Conservation (phyloP, 2,113 vertebrate species). For the Tichodroma muraria region DNA sequence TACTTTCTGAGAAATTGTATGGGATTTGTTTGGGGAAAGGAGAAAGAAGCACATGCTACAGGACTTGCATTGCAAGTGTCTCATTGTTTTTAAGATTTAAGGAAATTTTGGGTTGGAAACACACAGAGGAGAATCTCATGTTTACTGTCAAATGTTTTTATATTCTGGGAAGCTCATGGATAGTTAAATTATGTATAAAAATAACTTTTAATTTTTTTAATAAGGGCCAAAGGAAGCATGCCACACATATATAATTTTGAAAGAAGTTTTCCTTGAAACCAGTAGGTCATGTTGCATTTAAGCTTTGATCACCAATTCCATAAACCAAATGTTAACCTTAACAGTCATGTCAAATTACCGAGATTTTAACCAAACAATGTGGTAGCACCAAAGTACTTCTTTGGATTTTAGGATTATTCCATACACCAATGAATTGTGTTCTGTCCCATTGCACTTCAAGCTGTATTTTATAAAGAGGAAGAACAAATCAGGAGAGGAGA, state of each 20-base stretch:
- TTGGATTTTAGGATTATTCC: neutral
- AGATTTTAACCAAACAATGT: neutral
- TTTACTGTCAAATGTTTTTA: neutral
- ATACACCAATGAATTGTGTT: neutral
- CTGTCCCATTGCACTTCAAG: neutral
- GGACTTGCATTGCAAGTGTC: neutral
- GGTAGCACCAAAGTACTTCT: neutral
- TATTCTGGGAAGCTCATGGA: neutral
- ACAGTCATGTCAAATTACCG: neutral
- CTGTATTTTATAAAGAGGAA: neutral
- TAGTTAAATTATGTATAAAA: neutral
- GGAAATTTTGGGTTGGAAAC: neutral
- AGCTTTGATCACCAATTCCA: neutral
- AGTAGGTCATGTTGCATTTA: neutral
- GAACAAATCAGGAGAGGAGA: neutral
- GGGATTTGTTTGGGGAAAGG: neutral
- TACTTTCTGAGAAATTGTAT: neutral
- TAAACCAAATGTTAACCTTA: neutral
- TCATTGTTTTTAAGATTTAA: neutral
- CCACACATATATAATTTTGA: neutral
- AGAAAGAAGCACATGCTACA: neutral
- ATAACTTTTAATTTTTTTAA: neutral
- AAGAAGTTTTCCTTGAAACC: neutral
- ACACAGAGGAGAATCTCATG: neutral
- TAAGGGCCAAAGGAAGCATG: neutral